These are phyloP conservation scores for Meteorus sp. DNA, from an alignment of 1,140 invertebrate genomes.

Conservation along the genomic window DNA sequence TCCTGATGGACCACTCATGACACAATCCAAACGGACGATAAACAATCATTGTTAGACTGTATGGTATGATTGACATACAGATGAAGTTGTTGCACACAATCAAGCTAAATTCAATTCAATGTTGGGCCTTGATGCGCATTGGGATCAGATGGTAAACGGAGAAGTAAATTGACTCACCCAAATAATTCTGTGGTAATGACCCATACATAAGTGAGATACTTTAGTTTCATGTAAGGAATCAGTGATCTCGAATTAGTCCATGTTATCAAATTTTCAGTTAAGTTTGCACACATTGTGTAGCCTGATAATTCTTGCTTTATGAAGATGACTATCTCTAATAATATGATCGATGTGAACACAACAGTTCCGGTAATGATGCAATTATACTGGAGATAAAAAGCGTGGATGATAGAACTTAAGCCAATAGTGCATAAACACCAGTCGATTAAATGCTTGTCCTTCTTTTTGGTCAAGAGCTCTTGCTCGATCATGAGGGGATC, in stretches of 20 bases:
- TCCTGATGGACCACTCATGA: constrained; percentile 30
- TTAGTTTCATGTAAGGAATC: constrained; percentile 8
- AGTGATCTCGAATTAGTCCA: background rate
- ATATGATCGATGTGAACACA: constrained; percentile 20
- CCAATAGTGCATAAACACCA: constrained; percentile 27
- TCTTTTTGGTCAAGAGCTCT: constrained; percentile 22
- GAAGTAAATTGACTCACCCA: background rate
- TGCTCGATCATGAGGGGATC: constrained; percentile 34
- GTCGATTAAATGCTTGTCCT: constrained; percentile 23
- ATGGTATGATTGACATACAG: constrained; percentile 31
- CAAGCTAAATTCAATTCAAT: constrained; percentile 24
- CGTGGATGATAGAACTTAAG: constrained; percentile 31
- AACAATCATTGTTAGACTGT: constrained; percentile 25
- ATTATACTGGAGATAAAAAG: constrained; percentile 31
- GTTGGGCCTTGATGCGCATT: background rate
- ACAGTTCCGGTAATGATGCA: constrained; percentile 18
- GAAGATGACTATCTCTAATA: constrained; percentile 19
- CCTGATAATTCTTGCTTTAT: background rate
- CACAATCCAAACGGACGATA: constrained; percentile 31
- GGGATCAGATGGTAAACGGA: background rate
- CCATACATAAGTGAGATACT: background rate
- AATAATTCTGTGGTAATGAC: background rate
- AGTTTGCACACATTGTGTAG: background rate
- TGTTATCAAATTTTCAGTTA: background rate
- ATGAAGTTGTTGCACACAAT: constrained; percentile 33